Evolutionary conservation across 1,140 invertebrate species (phyloP).

Genomic region (Linepithema humile): DNA sequence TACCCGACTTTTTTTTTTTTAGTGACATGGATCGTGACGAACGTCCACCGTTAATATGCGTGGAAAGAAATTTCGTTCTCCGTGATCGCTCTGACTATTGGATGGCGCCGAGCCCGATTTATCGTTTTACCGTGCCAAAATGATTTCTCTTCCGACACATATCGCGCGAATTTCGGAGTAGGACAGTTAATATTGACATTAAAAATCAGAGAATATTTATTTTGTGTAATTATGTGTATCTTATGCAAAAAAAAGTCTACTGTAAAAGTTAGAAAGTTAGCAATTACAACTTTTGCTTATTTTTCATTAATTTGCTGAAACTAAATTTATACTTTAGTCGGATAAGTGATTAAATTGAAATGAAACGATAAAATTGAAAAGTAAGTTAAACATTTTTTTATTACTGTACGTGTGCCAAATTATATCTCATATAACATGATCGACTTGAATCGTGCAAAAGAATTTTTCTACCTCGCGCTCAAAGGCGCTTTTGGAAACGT

Average conservation of each 20-base stretch:
- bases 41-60: background rate
- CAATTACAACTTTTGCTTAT: background rate
- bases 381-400: background rate
- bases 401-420: background rate
- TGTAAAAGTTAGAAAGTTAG: background rate
- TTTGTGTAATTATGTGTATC: background rate
- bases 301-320: background rate
- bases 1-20: background rate
- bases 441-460: background rate
- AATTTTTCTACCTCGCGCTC: conserved; percentile 7
- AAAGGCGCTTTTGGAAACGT: conserved; percentile 22
- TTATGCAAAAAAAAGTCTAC: background rate
- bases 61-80: background rate
- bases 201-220: background rate
- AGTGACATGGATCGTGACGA: background rate
- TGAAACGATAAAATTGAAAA: background rate
- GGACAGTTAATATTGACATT: background rate
- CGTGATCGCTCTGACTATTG: background rate
- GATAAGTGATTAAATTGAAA: background rate
- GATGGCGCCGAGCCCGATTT: background rate
- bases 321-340: background rate
- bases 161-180: background rate
- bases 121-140: background rate
- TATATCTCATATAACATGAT: background rate
- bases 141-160: background rate